These are phyloP conservation scores for Hydractinia symbiolongicarpus DNA, from an alignment of 30 jellyfish, hydroid and myxozoan species.

Conservation along the genomic window DNA sequence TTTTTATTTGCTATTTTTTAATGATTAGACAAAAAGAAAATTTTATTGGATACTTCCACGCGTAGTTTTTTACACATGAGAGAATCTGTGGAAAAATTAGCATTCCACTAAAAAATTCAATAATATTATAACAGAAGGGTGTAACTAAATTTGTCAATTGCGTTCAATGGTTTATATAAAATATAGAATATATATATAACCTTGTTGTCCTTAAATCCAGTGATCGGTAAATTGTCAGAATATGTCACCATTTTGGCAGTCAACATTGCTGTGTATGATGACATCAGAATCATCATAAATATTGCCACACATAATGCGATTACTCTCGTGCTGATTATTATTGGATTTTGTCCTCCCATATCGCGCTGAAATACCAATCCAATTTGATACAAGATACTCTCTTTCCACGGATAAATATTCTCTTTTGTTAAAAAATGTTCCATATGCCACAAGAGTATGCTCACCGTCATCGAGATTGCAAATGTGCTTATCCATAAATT, in stretches of 20 bases:
- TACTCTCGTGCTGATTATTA: not conserved
- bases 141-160: too few relatives aligned
- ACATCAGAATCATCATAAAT: constrained; percentile 9
- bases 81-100: too few relatives aligned
- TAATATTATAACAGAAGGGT: too few relatives aligned
- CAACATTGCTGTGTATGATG: constrained; percentile 23
- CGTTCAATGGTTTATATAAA: too few relatives aligned
- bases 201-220: constrained; percentile 19
- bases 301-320: constrained; percentile 5
- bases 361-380: constrained; percentile 26
- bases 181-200: not conserved
- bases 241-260: constrained; percentile 15
- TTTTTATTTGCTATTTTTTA: too few relatives aligned
- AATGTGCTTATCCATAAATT: not conserved
- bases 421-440: not conserved
- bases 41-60: too few relatives aligned
- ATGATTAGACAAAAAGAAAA: too few relatives aligned
- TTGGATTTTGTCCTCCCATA: constrained; percentile 29
- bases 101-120: too few relatives aligned
- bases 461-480: not conserved
- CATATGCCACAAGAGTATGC: not conserved
- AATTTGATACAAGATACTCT: not conserved
- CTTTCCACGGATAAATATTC: not conserved
- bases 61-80: too few relatives aligned
- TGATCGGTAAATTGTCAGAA: not conserved